phyloP scores from a whole-genome alignment of 23 tunicate genomes.

The Ascidia mentula region DNA sequence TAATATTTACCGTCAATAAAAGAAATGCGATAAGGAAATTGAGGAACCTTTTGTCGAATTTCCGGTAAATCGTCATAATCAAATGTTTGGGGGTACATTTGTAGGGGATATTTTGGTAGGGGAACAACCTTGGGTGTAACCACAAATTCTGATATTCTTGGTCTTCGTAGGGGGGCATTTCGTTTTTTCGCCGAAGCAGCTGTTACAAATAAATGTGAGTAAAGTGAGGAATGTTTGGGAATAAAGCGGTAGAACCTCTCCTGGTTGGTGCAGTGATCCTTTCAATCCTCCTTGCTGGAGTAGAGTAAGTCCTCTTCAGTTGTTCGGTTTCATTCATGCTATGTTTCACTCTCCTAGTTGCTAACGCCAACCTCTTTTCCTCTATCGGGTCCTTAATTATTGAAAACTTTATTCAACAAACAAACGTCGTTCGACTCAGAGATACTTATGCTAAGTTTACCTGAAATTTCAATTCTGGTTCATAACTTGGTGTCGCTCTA shows the following conservation, averaged over 20 bases:
- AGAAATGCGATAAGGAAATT: no score
- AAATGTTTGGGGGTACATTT: constrained; percentile 33
- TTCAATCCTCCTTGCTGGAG: constrained; percentile 4
- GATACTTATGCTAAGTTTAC: not conserved
- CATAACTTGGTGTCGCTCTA: not conserved
- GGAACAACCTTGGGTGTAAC: constrained; percentile 53
- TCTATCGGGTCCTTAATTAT: no score
- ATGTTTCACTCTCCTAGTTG: not conserved
- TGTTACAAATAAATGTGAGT: not conserved
- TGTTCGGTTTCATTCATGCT: not conserved
- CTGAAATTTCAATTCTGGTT: not conserved
- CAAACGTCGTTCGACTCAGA: no score
- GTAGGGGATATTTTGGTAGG: constrained; percentile 38
- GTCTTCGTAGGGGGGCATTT: constrained; percentile 41
- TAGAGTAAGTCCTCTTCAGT: constrained; percentile 6
- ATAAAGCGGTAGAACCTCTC: no score
- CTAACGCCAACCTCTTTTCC: no score
- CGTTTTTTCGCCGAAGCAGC: constrained; percentile 22
- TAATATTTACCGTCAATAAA: not conserved
- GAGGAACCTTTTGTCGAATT: constrained; percentile 49
- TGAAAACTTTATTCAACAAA: no score
- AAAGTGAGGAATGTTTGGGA: not conserved
- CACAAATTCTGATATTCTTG: constrained; percentile 36
- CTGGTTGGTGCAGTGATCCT: not conserved
- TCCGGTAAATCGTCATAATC: constrained; percentile 51